Base-by-base conservation (phyloP, 2,797 vertebrate species). In the Hoplostethus atlanticus region DNA sequence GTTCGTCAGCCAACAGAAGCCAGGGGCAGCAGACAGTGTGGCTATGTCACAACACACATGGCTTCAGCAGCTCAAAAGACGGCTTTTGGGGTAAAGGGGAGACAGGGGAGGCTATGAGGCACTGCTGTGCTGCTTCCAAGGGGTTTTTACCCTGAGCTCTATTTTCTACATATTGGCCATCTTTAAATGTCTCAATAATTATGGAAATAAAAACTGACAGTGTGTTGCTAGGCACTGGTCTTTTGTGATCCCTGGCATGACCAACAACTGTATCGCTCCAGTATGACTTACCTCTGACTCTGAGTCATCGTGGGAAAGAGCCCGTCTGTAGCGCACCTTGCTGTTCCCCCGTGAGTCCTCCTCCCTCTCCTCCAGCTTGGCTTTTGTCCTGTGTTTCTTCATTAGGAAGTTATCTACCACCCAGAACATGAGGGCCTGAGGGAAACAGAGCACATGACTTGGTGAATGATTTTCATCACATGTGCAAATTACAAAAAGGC, bases 341-440 rank as follows among this genome's bases (percentile, higher is more conserved):
- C 95, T 96, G 87, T 94, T 97, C 15, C 97, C 97, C 59, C 97
- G 94, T 0, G 95, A 93, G 77, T 98, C 97, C 54, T 97, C 96
- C 80, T 95, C 96, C 70, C 97, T 96, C 90, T 98, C 98, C 92
- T 99, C 98, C 42, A 96, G 87, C 84, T 99, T 99, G 88, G 97
- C 98, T 97, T 99, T 99, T 93, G 97, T 99, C 86, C 96, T 96
- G 73, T 97, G 95, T 90, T 99, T 99, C 91, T 98, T 99, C 98
- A 99, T 99, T 64, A 99, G 94, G 86, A 99, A 99, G 83, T 99
- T 99, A 93, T 99, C 98, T 52, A 99, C 97, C 74, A 99, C 98
- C 98, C 98, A 99, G 91, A 99, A 99, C 97, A 99, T 99, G 65
- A 99, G 94, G 2, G 97, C 97, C 98, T 99, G 79, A 70, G 64